Conservation (phyloP, 64 coral and sea anemone species). For the Montipora capricornis region DNA sequence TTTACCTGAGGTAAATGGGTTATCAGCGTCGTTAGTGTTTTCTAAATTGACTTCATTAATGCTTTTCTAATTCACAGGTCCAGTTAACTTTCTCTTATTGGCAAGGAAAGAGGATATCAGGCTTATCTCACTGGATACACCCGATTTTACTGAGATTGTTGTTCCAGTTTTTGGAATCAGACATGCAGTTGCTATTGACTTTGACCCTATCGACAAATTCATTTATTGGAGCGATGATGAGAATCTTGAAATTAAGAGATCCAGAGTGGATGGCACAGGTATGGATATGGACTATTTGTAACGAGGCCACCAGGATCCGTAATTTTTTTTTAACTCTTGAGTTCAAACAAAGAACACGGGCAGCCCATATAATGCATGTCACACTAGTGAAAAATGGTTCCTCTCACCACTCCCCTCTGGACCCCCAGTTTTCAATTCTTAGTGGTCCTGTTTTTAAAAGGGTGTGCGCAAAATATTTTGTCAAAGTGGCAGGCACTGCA, state of each 20-base stretch:
- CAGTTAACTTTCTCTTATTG: slow-evolving; percentile 82
- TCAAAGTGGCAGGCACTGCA: too few species aligned
- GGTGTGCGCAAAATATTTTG: too few species aligned
- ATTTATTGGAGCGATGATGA: slow-evolving; percentile 95
- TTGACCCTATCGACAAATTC: slow-evolving; percentile 85
- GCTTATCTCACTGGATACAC: slow-evolving; percentile 88
- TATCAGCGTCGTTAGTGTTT: too few species aligned
- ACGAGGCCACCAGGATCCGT: too few species aligned
- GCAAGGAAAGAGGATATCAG: slow-evolving; percentile 79
- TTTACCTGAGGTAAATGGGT: too few species aligned
- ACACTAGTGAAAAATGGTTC: too few species aligned
- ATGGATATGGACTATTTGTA: not conserved
- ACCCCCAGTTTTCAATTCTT: too few species aligned
- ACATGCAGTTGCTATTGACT: slow-evolving; percentile 88
- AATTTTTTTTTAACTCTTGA: too few species aligned
- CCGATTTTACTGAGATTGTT: slow-evolving; percentile 86
- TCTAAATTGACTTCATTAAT: not conserved
- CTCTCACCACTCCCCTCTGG: too few species aligned
- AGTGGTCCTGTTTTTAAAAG: too few species aligned
- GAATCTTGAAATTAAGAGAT: slow-evolving; percentile 72
- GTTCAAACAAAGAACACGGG: too few species aligned
- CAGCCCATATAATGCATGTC: too few species aligned
- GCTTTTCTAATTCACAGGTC: slow-evolving; percentile 46
- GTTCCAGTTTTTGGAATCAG: slow-evolving; percentile 80
- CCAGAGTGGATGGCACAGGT: slow-evolving; percentile 84